phyloP scores from a whole-genome alignment of 2,113 vertebrate genomes.

The Scomber scombrus region DNA sequence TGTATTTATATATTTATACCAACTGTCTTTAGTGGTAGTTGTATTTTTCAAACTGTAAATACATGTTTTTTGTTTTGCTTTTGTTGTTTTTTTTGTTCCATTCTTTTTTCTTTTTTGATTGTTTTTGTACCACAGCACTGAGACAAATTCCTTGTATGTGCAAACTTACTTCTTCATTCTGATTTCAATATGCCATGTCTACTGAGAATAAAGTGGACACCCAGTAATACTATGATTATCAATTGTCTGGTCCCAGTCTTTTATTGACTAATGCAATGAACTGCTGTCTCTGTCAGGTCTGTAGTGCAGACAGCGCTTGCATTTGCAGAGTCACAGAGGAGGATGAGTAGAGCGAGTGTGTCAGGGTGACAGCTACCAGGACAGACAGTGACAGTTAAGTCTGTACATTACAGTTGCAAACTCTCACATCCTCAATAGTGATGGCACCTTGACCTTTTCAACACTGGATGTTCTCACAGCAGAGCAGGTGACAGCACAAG shows the following conservation, averaged over 20 bases:
- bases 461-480: slow-evolving; percentile 45
- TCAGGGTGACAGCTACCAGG: slow-evolving; percentile 36
- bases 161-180: too few species aligned
- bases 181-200: not conserved
- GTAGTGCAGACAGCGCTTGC: not conserved
- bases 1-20: too few species aligned
- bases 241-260: slow-evolving; percentile 18
- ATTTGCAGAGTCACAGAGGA: not conserved
- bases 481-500: slow-evolving; percentile 53
- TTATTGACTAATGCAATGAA: slow-evolving; percentile 14
- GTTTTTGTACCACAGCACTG: too few species aligned
- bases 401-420: slow-evolving; percentile 62
- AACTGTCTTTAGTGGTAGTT: too few species aligned
- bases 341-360: not conserved
- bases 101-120: too few species aligned
- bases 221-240: not conserved
- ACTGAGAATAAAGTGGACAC: not conserved
- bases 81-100: too few species aligned
- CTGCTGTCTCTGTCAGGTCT: slow-evolving; percentile 9
- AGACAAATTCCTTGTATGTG: too few species aligned
- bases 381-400: slow-evolving; percentile 55
- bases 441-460: slow-evolving; percentile 76
- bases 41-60: too few species aligned
- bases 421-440: slow-evolving; percentile 54
- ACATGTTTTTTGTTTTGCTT: too few species aligned